Base-by-base conservation (phyloP, 1,140 invertebrate species). In the Chionoecetes opilio region DNA sequence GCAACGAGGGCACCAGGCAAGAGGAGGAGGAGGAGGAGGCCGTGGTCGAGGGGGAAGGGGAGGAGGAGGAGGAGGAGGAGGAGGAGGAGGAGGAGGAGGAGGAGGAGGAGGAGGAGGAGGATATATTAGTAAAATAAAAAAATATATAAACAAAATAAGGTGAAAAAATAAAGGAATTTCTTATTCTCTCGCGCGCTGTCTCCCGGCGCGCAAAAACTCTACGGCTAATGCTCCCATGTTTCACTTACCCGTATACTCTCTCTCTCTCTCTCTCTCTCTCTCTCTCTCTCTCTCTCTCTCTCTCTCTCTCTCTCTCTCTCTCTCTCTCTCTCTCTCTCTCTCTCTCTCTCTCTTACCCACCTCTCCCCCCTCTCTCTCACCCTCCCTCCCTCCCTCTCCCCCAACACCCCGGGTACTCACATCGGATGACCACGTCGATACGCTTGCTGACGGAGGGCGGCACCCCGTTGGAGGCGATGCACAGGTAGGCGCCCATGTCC, bases 371-470 rank as follows among this genome's bases (percentile, higher is more conserved):
- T 8, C 63, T 75, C 2, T 31, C n/a, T 32, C n/a, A 37, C 85
- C n/a, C n/a, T 87, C 85, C 26, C 85, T 31, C 26, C 9, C 90
- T 91, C 46, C 11, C 2, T 53, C 46, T 53, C 46, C 46, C 21
- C 8, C 46, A 9, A 14, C 46, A 53, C 11, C 11, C 11, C 63
- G 82, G 32, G 3, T 38, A 98, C 98, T 98, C 97, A 99, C 99
- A 99, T 97, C 99, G 98, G 93, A 99, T 98, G 97, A 98, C 98
- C 37, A 99, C 97, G 86, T 98, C 98, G 96, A 99, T 98, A 96
- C 98, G 97, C 97, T 99, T 99, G 97, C 98, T 99, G 96, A 99
- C 98, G 21, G 98, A 98, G 38, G 98, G 98, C 93, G 98, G 98
- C 32, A 99, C 98, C 97, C 99, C 98, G 97, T 99, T 99, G 96